A percentile compares a stretch with the other conserved stretches of the same genome.
Evolutionary conservation across 2,797 vertebrate genomes (phyloP).

Genomic region (Anomalospiza imberbis): DNA sequence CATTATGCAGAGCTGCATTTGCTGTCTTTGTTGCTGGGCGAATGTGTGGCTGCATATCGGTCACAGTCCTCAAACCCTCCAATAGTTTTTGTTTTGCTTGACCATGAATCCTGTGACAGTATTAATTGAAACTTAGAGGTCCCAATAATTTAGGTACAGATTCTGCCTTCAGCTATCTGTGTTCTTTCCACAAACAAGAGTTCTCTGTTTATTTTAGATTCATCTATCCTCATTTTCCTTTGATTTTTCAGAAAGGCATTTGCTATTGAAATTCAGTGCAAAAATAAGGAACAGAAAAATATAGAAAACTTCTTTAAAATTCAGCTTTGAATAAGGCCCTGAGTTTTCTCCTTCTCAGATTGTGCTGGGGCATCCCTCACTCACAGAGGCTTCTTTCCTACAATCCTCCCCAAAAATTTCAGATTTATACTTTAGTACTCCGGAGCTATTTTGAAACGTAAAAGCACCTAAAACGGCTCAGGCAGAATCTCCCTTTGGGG

Average conservation of each 20-base stretch:
- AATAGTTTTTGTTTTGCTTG: neutral
- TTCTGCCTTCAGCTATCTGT: constrained; percentile 47
- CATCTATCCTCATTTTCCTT: constrained; percentile 16
- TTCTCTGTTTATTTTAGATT: constrained; percentile 33
- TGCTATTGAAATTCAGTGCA: constrained; percentile 8
- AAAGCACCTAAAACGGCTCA: constrained; percentile 30
- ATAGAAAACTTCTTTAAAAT: constrained; percentile 1
- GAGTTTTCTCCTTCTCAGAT: constrained; percentile 9
- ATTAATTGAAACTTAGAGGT: constrained; percentile 39
- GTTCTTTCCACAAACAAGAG: constrained; percentile 21
- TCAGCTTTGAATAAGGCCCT: neutral
- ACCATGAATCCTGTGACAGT: neutral
- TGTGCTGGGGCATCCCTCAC: constrained; percentile 1
- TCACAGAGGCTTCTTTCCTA: neutral
- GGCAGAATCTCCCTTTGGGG: neutral
- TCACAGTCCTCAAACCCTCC: neutral
- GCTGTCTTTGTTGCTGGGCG: neutral
- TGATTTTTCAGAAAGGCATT: constrained; percentile 7
- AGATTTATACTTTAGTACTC: neutral
- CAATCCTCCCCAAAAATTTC: neutral
- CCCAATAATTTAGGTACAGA: constrained; percentile 40
- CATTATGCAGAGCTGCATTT: neutral
- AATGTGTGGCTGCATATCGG: neutral
- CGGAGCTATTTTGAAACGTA: constrained; percentile 14
- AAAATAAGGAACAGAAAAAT: constrained; percentile 5